These are phyloP conservation scores for Eulacestoma nigropectus DNA, from an alignment of 2,113 vertebrate species.

Conservation along the genomic window DNA sequence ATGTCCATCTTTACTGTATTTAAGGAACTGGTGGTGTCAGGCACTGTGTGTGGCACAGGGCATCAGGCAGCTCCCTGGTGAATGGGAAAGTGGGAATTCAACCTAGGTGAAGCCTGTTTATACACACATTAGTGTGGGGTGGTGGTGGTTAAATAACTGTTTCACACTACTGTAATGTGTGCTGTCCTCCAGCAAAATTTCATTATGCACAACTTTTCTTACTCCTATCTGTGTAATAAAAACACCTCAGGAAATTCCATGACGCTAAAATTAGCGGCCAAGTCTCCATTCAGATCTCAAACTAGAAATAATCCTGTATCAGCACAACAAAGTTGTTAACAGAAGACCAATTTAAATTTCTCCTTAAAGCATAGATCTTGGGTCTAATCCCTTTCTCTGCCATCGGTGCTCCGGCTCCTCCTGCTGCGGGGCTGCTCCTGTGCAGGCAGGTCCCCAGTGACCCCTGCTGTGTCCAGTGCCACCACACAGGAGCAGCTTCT, in stretches of 20 bases:
- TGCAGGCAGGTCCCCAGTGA: not conserved
- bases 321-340: not conserved
- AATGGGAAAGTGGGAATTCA: not conserved
- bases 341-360: not conserved
- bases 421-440: not conserved
- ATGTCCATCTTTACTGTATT: not conserved
- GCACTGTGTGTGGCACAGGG: not conserved
- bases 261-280: not conserved
- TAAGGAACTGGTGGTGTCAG: not conserved
- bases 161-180: not conserved
- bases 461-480: not conserved
- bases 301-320: not conserved
- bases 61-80: not conserved
- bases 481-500: not conserved
- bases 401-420: not conserved
- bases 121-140: not conserved
- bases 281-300: not conserved
- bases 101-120: not conserved
- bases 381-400: not conserved
- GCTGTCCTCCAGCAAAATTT: not conserved
- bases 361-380: not conserved
- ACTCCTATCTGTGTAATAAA: not conserved
- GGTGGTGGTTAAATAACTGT: not conserved
- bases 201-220: not conserved
- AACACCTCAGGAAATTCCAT: not conserved